Base-by-base conservation (phyloP, 2,888 invertebrate genomes). In the Metallyticus violacea region DNA sequence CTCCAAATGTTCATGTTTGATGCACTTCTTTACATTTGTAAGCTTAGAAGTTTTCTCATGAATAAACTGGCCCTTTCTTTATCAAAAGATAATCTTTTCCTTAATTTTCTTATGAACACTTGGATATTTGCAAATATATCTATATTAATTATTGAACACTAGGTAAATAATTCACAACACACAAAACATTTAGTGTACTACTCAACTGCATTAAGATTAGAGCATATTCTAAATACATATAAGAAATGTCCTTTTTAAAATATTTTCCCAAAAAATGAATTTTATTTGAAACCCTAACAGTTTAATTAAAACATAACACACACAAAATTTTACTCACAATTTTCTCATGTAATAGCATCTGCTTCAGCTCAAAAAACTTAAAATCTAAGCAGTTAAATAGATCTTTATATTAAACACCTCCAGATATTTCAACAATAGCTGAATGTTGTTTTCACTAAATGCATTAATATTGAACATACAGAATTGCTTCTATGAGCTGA, bases 171-270 rank as follows among this genome's bases (percentile, higher is more conserved):
- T 4, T 62, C 40, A 62, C 40, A 62, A 22, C 40, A 62, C 40
- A 62, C 40, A 26, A 27, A 30, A 86, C 29, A 62, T 77, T 77
- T 26, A 80, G 79, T 40, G 30, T 27, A 26, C 81, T 85, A 85
- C 85, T 30, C 30, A 89, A 89, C 87, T 89, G 90, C 89, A 88
- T 89, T 89, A 88, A 89, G 85, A 89, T 28, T 86, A 81, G 81
- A 30, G 30, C 25, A 30, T 29, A 81, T 28, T n/a, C 22, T 29
- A 26, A 29, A n/a, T 28, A 28, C 81, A 28, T 28, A 81, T 29
- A 9, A 28, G 30, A 29, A 22, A 81, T 29, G 26, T 79, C 26
- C 81, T 25, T 28, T 30, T 2, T n/a, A 30, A 81, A 27, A 22
- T 81, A 81, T 9, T 79, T 26, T 81, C 81, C 81, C 81, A 25